Evolutionary conservation across 1,140 invertebrate genomes (phyloP), one percentile per base, ranked within the genome.

Genomic region (Bombus pyrosoma): DNA sequence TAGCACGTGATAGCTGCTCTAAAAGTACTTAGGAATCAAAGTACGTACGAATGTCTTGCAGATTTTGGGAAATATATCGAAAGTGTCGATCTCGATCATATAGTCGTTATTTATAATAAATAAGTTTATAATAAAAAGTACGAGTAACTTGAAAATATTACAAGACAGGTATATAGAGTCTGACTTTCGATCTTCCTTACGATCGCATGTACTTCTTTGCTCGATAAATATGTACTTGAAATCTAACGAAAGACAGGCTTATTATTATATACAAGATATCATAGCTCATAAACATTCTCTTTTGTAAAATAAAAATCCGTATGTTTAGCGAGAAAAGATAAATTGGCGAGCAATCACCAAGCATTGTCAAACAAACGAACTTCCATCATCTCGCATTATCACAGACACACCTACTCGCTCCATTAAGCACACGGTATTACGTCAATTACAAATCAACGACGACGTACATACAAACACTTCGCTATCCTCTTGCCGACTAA

Each of bases 371-470:
- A 32, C 62, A 32, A 32, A 66, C n/a, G 10, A 66, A 66, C n/a
- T 32, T n/a, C 15, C n/a, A 66, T 66, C 62, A 22, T 28, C 57
- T 28, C 28, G 28, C 62, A 32, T 66, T 32, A 66, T 32, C 62
- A 32, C 15, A 15, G 62, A 66, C 62, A 66, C 62, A 66, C 62
- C 62, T 66, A 15, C 62, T 18, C 62, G 62, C 62, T 66, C n/a
- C 62, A 66, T 66, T 66, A 66, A 66, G n/a, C 62, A 32, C 62
- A 15, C 13, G 32, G 32, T 53, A 32, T 34, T 68, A 68, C 34
- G 68, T 74, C 28, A 32, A 43, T 43, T 73, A 73, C 72, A 73
- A 43, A 73, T 73, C 72, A n/a, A 15, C 72, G 41, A 15, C 39
- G n/a, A 73, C 37, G 39, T 73, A 43, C 39, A 25, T 28, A 28